A percentile compares a stretch with the other conserved stretches of the same genome.
Conservation (phyloP, 1,140 invertebrate species). For the Drosophila kanapiae region DNA sequence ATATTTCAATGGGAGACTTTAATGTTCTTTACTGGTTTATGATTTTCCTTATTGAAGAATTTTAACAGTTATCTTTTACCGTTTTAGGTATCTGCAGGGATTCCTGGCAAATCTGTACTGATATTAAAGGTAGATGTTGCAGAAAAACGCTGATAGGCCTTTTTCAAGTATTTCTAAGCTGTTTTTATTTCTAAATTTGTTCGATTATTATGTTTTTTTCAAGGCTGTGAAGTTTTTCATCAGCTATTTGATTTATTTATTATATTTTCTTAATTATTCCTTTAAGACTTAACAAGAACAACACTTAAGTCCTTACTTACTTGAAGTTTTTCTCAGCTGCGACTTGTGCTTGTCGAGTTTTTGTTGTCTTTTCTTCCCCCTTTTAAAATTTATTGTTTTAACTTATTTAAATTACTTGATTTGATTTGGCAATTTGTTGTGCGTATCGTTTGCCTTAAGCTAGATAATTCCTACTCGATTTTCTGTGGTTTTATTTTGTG, state of each 20-base stretch:
- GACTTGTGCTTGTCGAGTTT: background rate
- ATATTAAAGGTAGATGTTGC: too few species aligned
- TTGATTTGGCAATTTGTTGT: constrained; percentile 54
- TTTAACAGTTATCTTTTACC: background rate
- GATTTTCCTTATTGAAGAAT: background rate
- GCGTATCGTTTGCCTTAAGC: constrained; percentile 58
- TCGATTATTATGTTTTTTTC: background rate
- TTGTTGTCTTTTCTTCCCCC: background rate
- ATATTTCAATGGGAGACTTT: background rate
- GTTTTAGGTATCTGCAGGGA: too few species aligned
- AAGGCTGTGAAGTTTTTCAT: too few species aligned
- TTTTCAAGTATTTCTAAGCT: background rate
- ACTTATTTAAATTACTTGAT: constrained; percentile 24
- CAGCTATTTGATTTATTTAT: background rate
- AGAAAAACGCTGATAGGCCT: too few species aligned
- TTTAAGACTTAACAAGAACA: background rate
- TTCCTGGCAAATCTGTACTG: background rate
- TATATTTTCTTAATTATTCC: background rate
- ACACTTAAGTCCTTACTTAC: background rate
- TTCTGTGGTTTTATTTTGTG: constrained; percentile 25
- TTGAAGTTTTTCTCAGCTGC: background rate
- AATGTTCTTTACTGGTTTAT: background rate
- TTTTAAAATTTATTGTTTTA: constrained; percentile 8
- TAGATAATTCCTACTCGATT: constrained; percentile 22
- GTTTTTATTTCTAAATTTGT: background rate